Base-by-base conservation (phyloP, 1,140 invertebrate species). In the Spodoptera litura region DNA sequence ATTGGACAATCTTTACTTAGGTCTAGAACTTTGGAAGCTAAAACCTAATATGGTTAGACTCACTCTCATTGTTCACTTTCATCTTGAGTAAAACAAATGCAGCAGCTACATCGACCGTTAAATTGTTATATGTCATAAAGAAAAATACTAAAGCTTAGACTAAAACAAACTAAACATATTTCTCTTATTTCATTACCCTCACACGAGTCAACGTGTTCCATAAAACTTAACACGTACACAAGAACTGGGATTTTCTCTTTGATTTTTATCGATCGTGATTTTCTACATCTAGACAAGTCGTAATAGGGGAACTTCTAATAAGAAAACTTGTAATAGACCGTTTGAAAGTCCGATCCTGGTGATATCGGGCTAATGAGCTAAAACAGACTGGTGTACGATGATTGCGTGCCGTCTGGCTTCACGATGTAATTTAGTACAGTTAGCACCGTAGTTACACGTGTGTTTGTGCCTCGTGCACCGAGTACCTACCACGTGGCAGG, bases 251-350 rank as follows among this genome's bases (percentile, higher is more conserved):
- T 70, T 71, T 75, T 76, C 76, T 74, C 78, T 87, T 83, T 88
- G 84, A 89, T 89, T 90, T 90, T 89, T 90, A 89, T 88, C 82
- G 83, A 87, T 87, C 81, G 56, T 68, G 80, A 90, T 82, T 88
- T 88, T 83, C 73, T 75, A 81, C 83, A 81, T 73, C 81, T 86
- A 82, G 81, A 83, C 74, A 83, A 86, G 85, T 88, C 80, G 88
- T 91, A 92, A 93, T 91, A 88, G 91, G 87, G 84, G 86, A 94
- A 94, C 85, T 94, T 94, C 87, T 94, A 94, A 94, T 93, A 94
- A 93, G 92, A 94, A 94, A 94, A 94, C 90, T 94, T 94, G 75
- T 90, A 91, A 94, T 90, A 85, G 90, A 90, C 85, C 87, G 84
- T 89, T 91, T 89, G 84, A 86, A 88, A 92, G 87, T 90, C 85